Base-by-base conservation (phyloP, 2,888 invertebrate species). In the Gibbula magus region DNA sequence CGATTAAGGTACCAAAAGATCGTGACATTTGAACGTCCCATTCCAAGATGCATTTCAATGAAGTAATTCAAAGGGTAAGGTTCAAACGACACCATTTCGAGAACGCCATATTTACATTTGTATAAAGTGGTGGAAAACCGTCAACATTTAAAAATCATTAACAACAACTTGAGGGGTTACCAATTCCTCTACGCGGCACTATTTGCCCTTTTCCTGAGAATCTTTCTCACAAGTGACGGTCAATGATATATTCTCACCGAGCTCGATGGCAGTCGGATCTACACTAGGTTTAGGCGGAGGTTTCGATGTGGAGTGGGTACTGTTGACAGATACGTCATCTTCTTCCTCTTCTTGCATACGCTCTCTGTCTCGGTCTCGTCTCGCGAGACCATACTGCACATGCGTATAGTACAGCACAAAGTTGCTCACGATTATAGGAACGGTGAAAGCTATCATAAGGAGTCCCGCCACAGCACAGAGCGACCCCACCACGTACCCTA, bases 391-490 rank as follows among this genome's bases (percentile, higher is more conserved):
- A 81, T 90, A 91, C 80, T 91, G 91, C 29, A 91, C 90, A 81
- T 91, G 91, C 20, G 90, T 90, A 81, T 92, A 92, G 82, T 91
- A 91, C 25, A 92, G 81, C 5, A 91, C 89, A 83, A 92, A 92
- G 80, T 92, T 92, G 79, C 91, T 91, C n/a, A 91, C 92, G 75
- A 92, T 91, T 75, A 91, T 91, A 0, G 92, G 92, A 10, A 92
- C 91, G 0, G 91, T 91, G 78, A 91, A 91, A 7, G 91, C 91
- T 20, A 91, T 90, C 89, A 91, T 90, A 8, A 92, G 86, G 56
- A 92, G 83, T 10, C 92, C 92, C 29, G 90, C 88, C 66, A 92
- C 86, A 20, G 91, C 90, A 77, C 91, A 91, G 35, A 90, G 83
- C 5, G 91, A 90, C 0, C 91, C 91, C 22, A 92, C 88, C 18